Base-by-base conservation (phyloP, 2,113 vertebrate genomes). In the Syngnathus scovelli region DNA sequence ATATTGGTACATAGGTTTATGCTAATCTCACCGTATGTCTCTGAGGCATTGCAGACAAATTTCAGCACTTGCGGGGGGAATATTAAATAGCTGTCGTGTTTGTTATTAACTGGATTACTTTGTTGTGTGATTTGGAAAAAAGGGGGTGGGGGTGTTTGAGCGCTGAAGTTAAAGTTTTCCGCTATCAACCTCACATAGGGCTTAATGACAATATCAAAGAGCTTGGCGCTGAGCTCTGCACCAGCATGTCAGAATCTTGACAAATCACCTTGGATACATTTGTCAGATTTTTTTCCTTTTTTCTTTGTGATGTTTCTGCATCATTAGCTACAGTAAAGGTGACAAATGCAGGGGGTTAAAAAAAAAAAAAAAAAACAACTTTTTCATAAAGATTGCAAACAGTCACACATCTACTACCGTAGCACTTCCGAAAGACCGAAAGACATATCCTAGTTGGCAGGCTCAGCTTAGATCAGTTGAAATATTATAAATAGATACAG, bases 1-100 rank as follows among this genome's bases (percentile, higher is more conserved):
- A 71, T 86, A 85, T 91, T 89, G 85, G 80, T 87, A 83, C 76
- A 86, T 82, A 86, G 77, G 78, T 89, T 89, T 89, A 90, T 89
- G 85, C 68, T 89, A 90, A 91, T 90, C 82, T 86, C 82, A 82
- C 82, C 74, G 71, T 74, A 64, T 83, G 83, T 85, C 88, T 89
- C 78, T 49, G 65, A 76, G 78, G 87, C 70, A 78, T 86, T 77
- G 62, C 64, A 68, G 80, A 80, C 66, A 62, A 70, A 69, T 75
- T 80, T 76, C 69, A 83, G 46, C 13, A 78, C 76, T 84, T 70
- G 69, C 80, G 72, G 79, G 77, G 33, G 33, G 70, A 82, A 83
- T 83, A 77, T 83, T 80, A 78, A 85, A 78, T 76, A 77, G 78
- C 71, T 19, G 71, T 67, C 80, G n/a, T 87, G 72, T 80, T 86